Conservation (phyloP, 1,140 invertebrate genomes). For the Rhyacophila brunnea region DNA sequence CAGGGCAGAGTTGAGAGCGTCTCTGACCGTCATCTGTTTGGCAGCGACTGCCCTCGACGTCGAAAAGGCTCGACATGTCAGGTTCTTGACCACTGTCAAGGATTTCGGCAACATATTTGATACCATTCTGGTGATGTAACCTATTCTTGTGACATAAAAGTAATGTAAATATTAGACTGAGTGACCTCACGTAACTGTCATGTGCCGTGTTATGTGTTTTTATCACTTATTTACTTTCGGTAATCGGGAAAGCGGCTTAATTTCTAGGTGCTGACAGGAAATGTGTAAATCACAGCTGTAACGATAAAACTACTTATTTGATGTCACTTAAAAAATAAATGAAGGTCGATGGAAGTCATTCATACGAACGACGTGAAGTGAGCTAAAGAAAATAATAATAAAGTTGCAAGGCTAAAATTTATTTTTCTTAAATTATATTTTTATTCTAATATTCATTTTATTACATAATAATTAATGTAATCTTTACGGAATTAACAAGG, state of each 20-base stretch:
- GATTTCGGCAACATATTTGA: conserved; percentile 24
- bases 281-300: conserved; percentile 2
- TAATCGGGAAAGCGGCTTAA: background rate
- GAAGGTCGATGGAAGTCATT: conserved; percentile 27
- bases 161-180: background rate
- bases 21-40: conserved; percentile 87
- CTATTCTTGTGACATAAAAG: conserved; percentile 23
- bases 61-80: conserved; percentile 55
- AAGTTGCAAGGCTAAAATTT: no score
- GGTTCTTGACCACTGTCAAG: conserved; percentile 14
- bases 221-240: background rate
- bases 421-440: no score
- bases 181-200: background rate
- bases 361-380: conserved; percentile 12
- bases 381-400: background rate
- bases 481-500: no score
- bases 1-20: conserved; percentile 94
- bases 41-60: conserved; percentile 57
- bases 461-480: no score
- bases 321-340: conserved; percentile 9
- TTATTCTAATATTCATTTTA: no score
- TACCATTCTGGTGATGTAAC: conserved; percentile 27
- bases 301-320: background rate
- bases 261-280: background rate
- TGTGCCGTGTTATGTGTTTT: background rate